Base-by-base conservation (phyloP, 2,113 vertebrate species). In the Poeciliopsis prolifica region DNA sequence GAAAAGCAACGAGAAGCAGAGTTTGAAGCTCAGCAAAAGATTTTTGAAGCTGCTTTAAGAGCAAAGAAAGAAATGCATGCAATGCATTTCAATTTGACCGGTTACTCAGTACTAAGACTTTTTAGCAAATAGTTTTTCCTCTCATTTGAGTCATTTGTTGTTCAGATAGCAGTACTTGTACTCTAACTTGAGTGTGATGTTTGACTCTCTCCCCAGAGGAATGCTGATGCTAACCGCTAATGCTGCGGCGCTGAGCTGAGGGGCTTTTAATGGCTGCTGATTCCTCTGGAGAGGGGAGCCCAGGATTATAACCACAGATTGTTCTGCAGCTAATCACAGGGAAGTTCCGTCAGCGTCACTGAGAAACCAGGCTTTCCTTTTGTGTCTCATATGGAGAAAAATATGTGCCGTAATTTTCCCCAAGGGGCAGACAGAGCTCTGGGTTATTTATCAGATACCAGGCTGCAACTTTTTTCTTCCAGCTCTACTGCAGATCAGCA, bases 271-370 rank as follows among this genome's bases (percentile, higher is more conserved):
- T 92, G 88, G 91, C 88, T 90, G 81, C 82, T 93, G 87, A 93
- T 92, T 92, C 90, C 91, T 92, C 88, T 89, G 85, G 91, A 91
- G 90, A 90, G 87, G 88, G 88, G 88, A 92, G 82, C 80, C 88
- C 87, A 81, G 91, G 91, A 92, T 92, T 92, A 92, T 84, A 90
- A 87, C 90, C 88, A 80, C 89, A 91, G 92, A 91, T 93, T 86
- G 87, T 86, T 88, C 81, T 81, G 82, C 89, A 89, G 88, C 88
- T 88, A 88, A 90, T 89, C 89, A 88, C 84, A 85, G 86, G 72
- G 81, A 81, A 77, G 85, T 80, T 86, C 84, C 29, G 29, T 29
- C 29, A 29, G 76, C 51, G 83, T 40, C 58, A 73, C 69, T 4
- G 65, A 86, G 82, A 84, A 91, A 83, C 74, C 26, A 85, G 70